Evolutionary conservation across 1,140 invertebrate species (phyloP).

Genomic region (Pseudomyrmex cubaensis): DNA sequence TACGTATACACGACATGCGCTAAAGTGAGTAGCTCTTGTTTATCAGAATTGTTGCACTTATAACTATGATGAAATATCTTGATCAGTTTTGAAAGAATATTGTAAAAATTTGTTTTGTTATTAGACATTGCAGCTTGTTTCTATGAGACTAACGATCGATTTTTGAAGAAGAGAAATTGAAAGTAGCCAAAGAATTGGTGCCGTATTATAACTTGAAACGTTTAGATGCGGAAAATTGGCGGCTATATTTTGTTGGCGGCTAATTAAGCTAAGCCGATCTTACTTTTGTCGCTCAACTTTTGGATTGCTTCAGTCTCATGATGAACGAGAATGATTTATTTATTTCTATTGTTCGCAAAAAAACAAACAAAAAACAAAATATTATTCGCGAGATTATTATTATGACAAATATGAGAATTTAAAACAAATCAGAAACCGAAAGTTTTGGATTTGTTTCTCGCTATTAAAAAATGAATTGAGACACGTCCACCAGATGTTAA

Average conservation of each 20-base stretch:
- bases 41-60: not conserved
- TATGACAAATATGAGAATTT: conserved; percentile 87
- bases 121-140: conserved; percentile 78
- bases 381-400: conserved; percentile 81
- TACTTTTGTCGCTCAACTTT: conserved; percentile 85
- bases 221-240: conserved; percentile 82
- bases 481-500: conserved; percentile 87
- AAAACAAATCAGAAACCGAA: conserved; percentile 85
- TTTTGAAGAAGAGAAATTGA: conserved; percentile 73
- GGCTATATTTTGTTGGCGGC: conserved; percentile 84
- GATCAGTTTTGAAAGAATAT: not conserved
- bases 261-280: conserved; percentile 88
- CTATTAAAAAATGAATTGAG: conserved; percentile 88
- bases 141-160: conserved; percentile 75
- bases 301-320: conserved; percentile 88
- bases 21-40: conserved; percentile 70
- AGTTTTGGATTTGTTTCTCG: conserved; percentile 85
- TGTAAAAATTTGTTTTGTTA: conserved; percentile 59
- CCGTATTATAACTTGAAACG: conserved; percentile 79
- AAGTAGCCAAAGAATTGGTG: conserved; percentile 72
- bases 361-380: too few species aligned
- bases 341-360: too few species aligned
- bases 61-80: not conserved
- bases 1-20: conserved; percentile 77
- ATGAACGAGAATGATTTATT: conserved; percentile 74